Base-by-base conservation (phyloP, 2,888 invertebrate genomes). In the Atethmia centrago region DNA sequence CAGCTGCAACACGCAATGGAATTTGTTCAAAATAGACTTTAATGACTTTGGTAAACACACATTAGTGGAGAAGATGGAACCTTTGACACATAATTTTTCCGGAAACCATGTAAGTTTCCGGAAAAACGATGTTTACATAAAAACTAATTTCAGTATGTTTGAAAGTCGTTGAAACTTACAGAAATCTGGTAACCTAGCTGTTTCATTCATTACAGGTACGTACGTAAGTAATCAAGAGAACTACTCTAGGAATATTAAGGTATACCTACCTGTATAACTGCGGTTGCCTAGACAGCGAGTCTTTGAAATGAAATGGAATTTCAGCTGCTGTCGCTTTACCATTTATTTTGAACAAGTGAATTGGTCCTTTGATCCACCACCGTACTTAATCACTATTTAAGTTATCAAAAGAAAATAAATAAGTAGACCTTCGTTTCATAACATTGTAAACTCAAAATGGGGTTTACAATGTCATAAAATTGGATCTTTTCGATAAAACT, bases 11-110 rank as follows among this genome's bases (percentile, higher is more conserved):
- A 59, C 36, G 49, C 25, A 28, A 63, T 59, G 58, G 40, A 49
- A 68, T 67, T 77, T 64, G 36, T 58, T 55, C 53, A 55, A 61
- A 77, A 73, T 59, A 36, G 61, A 62, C 63, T 62, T 72, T 62
- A 74, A 69, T 59, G 65, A 51, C 62, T 66, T 40, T 12, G 42
- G 25, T 55, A 65, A 62, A 58, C 25, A 66, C 47, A 49, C 42
- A 53, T 61, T 49, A 47, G n/a, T n/a, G n/a, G n/a, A n/a, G n/a
- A n/a, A n/a, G n/a, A n/a, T n/a, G n/a, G n/a, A n/a, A n/a, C n/a
- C n/a, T n/a, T n/a, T n/a, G n/a, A n/a, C n/a, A n/a, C n/a, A n/a
- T n/a, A n/a, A n/a, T n/a, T n/a, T n/a, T n/a, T n/a, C n/a, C n/a
- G n/a, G n/a, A n/a, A n/a, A n/a, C n/a, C n/a, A n/a, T n/a, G n/a